Conservation (phyloP, 1,140 invertebrate species). For the Neuroterus valhalla region DNA sequence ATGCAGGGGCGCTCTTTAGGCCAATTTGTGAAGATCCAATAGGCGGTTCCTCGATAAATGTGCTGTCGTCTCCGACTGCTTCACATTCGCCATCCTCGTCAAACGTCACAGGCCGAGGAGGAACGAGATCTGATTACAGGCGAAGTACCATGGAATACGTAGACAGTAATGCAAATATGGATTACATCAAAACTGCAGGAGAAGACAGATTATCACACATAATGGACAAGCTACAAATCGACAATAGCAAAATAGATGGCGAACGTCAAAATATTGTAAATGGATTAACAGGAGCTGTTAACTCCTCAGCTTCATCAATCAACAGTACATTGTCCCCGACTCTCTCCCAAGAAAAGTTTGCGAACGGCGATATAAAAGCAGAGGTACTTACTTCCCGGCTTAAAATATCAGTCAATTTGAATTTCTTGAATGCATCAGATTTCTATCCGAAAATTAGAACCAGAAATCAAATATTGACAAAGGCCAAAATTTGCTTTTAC, state of each 20-base stretch:
- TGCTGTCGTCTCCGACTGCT: slow-evolving; percentile 60
- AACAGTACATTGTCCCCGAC: slow-evolving; percentile 29
- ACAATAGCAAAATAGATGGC: slow-evolving; percentile 56
- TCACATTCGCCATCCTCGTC: slow-evolving; percentile 57
- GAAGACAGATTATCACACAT: slow-evolving; percentile 64
- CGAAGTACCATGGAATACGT: slow-evolving; percentile 72
- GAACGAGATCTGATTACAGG: slow-evolving; percentile 67
- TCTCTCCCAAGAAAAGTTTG: slow-evolving; percentile 57
- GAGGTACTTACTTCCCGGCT: slow-evolving; percentile 54
- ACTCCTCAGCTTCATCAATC: neutral
- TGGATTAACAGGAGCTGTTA: slow-evolving; percentile 38
- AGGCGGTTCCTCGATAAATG: slow-evolving; percentile 45
- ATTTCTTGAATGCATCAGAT: too few relatives aligned
- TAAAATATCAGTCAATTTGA: too few relatives aligned
- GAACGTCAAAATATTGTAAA: slow-evolving; percentile 53
- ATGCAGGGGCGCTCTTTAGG: slow-evolving; percentile 61
- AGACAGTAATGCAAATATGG: slow-evolving; percentile 73
- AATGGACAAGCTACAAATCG: slow-evolving; percentile 67
- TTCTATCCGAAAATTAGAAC: too few relatives aligned
- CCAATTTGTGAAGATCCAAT: slow-evolving; percentile 69
- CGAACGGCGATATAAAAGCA: slow-evolving; percentile 63
- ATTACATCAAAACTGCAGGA: slow-evolving; percentile 54
- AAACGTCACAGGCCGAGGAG: slow-evolving; percentile 67
- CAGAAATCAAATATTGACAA: too few relatives aligned
- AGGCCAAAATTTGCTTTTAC: too few relatives aligned